These are phyloP conservation scores for Myotis pilosus DNA, from an alignment of 2,797 vertebrate species.

Conservation along the genomic window DNA sequence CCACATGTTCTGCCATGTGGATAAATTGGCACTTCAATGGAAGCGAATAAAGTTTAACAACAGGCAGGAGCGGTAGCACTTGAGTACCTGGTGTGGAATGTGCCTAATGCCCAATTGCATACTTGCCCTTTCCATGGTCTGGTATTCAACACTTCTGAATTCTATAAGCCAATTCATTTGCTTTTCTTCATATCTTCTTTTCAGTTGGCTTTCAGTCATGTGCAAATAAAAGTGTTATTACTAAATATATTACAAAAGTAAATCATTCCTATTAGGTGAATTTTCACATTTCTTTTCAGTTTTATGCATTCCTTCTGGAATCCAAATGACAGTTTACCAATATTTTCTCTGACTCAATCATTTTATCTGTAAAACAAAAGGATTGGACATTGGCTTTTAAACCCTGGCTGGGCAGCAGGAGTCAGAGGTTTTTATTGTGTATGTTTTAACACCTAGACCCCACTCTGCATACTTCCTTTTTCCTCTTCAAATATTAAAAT, in stretches of 20 bases:
- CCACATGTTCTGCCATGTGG: background rate
- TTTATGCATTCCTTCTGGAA: background rate
- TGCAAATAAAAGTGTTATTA: background rate
- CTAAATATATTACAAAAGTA: background rate
- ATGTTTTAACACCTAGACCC: background rate
- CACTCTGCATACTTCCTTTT: background rate
- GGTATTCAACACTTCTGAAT: background rate
- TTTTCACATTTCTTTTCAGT: background rate
- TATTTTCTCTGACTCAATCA: background rate
- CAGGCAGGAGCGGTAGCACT: background rate
- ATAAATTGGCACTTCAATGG: background rate
- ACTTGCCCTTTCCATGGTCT: background rate
- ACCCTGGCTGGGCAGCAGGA: background rate
- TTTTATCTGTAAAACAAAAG: background rate
- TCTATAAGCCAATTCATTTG: background rate
- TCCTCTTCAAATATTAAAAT: background rate
- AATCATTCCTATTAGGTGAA: slow-evolving; percentile 10
- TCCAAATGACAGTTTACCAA: slow-evolving; percentile 20
- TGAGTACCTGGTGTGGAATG: background rate
- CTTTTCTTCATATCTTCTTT: background rate
- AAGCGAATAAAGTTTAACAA: slow-evolving; percentile 4
- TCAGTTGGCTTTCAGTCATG: background rate
- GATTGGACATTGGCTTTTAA: background rate
- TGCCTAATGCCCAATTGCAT: background rate
- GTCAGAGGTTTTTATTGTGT: background rate